Percentiles rank a stretch among this genome's conserved stretches.
Evolutionary conservation across 64 coral and sea anemone species (phyloP).

Genomic region (Anthopleura sola): DNA sequence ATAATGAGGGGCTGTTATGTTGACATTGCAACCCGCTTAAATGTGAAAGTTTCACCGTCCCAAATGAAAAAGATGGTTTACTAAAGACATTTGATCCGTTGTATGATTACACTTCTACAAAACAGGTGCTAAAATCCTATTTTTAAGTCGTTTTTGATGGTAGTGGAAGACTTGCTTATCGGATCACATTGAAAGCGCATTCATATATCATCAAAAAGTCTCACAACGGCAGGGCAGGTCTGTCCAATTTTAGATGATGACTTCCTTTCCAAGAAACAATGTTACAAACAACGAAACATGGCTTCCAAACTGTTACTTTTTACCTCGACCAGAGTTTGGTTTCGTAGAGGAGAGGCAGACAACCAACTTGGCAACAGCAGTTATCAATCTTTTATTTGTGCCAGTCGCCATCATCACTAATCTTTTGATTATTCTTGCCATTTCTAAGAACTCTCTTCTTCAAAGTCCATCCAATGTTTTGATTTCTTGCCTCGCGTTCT

Average conservation of each 20-base stretch:
- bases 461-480: conserved; percentile 72
- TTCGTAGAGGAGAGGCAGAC: conserved; percentile 1
- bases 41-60: neutral
- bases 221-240: too few relatives aligned
- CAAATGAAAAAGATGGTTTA: neutral
- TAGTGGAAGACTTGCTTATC: neutral
- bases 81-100: neutral
- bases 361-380: conserved; percentile 62
- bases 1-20: neutral
- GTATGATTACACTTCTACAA: neutral
- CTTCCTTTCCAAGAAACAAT: too few relatives aligned
- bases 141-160: neutral
- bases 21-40: neutral
- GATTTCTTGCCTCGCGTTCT: conserved; percentile 61
- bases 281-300: neutral
- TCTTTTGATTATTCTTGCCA: conserved; percentile 43
- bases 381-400: conserved; percentile 45
- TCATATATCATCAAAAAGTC: neutral
- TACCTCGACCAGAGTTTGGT: conserved; percentile 53
- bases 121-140: neutral
- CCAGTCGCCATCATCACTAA: conserved; percentile 72
- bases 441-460: conserved; percentile 36
- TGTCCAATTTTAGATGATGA: too few relatives aligned
- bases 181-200: neutral
- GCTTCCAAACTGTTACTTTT: conserved; percentile 32